phyloP scores from a whole-genome alignment of 1,140 invertebrate species.

The Drosophila burlai region DNA sequence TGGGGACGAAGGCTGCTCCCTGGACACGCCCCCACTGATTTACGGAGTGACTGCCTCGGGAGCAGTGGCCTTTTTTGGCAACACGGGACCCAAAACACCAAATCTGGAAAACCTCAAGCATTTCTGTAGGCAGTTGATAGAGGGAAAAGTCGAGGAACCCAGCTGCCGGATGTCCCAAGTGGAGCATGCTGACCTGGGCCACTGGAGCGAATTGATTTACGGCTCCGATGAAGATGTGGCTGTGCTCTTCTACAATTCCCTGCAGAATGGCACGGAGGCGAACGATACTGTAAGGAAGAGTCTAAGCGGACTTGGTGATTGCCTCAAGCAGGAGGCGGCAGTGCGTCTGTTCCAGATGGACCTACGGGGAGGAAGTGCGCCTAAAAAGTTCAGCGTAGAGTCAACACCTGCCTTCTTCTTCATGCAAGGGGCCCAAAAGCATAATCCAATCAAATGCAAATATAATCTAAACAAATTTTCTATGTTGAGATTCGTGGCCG shows the following conservation, averaged over 20 bases:
- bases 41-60: conserved; percentile 45
- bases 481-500: conserved; percentile 17
- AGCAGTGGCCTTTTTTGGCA: conserved; percentile 40
- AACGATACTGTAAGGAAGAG: neutral
- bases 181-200: conserved; percentile 29
- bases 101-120: neutral
- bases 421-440: conserved; percentile 2
- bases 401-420: conserved; percentile 26
- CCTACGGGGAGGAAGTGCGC: neutral
- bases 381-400: conserved; percentile 39
- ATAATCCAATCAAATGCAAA: conserved; percentile 18
- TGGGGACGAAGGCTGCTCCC: neutral
- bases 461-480: neutral
- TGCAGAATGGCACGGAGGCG: neutral
- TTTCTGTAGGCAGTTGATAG: conserved; percentile 42
- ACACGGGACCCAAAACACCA: conserved; percentile 1
- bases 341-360: conserved; percentile 45
- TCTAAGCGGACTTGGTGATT: conserved; percentile 10
- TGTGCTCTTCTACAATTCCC: conserved; percentile 37
- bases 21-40: conserved; percentile 35
- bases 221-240: conserved; percentile 19
- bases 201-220: conserved; percentile 46
- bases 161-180: neutral
- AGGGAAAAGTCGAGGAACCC: neutral
- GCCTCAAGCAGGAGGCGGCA: conserved; percentile 32